Evolutionary conservation across 2,888 invertebrate genomes (phyloP).

Genomic region (Incurvaria masculella): DNA sequence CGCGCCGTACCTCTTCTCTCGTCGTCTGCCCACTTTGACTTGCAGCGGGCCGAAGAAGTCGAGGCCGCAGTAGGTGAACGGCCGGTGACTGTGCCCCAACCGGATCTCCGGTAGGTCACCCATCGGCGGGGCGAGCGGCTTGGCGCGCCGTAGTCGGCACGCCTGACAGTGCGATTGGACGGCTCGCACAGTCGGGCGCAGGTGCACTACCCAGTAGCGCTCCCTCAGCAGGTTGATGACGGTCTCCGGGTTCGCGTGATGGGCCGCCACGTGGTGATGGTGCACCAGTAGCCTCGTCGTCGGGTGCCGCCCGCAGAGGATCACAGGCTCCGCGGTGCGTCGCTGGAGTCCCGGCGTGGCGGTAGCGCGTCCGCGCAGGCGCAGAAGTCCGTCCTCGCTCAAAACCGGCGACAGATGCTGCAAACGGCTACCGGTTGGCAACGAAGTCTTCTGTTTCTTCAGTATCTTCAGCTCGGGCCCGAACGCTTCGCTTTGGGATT

Average conservation of each 20-base stretch:
- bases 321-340: slow-evolving; percentile 4
- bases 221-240: slow-evolving; percentile 9
- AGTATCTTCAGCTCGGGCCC: not conserved
- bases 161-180: not conserved
- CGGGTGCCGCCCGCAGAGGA: slow-evolving; percentile 9
- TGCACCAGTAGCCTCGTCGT: slow-evolving; percentile 7
- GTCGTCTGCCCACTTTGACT: slow-evolving; percentile 2
- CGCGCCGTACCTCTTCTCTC: slow-evolving; percentile 3
- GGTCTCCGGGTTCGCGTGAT: slow-evolving; percentile 6
- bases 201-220: slow-evolving; percentile 4
- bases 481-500: not conserved
- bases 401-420: not conserved
- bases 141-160: slow-evolving; percentile 1
- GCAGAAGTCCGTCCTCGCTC: not conserved
- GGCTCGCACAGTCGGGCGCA: slow-evolving; percentile 6
- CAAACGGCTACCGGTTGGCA: not conserved
- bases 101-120: slow-evolving; percentile 1
- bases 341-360: not conserved
- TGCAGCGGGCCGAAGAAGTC: slow-evolving; percentile 8
- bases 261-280: slow-evolving; percentile 4
- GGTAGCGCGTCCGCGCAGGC: not conserved
- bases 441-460: not conserved
- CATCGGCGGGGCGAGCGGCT: not conserved
- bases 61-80: slow-evolving; percentile 5
- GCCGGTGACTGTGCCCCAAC: slow-evolving; percentile 2